Conservation (phyloP, 2,113 vertebrate genomes). For the Elaphurus davidianus region DNA sequence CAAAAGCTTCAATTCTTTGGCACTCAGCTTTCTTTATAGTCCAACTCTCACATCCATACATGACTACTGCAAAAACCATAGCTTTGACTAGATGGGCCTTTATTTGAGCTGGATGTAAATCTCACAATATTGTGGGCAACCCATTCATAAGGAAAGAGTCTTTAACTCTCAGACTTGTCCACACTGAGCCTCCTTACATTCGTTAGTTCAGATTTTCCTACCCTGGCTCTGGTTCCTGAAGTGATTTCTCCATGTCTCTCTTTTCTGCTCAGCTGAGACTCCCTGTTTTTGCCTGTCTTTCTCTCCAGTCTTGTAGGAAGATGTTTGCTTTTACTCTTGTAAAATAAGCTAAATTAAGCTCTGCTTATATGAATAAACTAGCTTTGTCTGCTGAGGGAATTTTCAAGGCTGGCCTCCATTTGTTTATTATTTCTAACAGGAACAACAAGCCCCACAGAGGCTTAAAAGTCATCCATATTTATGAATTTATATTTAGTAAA, state of each 20-base stretch:
- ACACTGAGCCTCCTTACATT: neutral
- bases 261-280: neutral
- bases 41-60: neutral
- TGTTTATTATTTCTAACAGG: neutral
- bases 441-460: neutral
- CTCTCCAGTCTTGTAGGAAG: neutral
- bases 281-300: neutral
- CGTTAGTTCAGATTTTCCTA: neutral
- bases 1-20: fast-evolving
- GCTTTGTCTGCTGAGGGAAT: neutral
- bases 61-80: neutral
- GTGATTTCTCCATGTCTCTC: neutral
- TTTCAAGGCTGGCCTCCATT: neutral
- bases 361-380: neutral
- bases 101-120: neutral
- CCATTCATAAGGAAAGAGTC: neutral
- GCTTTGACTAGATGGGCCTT: neutral
- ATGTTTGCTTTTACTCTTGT: neutral
- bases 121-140: neutral
- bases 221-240: too few species aligned
- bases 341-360: neutral
- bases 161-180: neutral
- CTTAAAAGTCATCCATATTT: neutral
- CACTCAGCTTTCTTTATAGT: neutral
- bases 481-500: neutral